Conservation (phyloP, 1,140 invertebrate genomes). For the Drosophila sucinea region DNA sequence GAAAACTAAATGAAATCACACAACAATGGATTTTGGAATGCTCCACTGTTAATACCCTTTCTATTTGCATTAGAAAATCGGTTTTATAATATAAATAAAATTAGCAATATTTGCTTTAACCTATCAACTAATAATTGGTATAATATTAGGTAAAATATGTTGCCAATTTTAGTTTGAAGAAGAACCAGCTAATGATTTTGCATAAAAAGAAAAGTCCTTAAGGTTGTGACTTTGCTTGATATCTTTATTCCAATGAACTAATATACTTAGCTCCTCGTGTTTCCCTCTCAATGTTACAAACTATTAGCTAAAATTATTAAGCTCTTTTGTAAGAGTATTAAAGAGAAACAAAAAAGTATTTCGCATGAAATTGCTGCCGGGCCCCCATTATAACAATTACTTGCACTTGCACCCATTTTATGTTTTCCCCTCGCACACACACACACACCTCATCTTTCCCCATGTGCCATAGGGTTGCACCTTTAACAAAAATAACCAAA, state of each 20-base stretch:
- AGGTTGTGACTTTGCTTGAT: too few species aligned
- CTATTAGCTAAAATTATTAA: not conserved
- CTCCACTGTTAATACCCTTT: not conserved
- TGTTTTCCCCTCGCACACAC: not conserved
- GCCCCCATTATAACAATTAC: slow-evolving; percentile 56
- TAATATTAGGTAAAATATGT: too few species aligned
- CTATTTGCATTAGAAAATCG: too few species aligned
- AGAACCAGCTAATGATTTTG: too few species aligned
- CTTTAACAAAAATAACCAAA: slow-evolving; percentile 25
- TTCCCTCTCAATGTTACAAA: not conserved
- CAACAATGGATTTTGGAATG: too few species aligned
- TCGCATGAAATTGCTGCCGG: slow-evolving; percentile 45
- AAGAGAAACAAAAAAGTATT: slow-evolving; percentile 16
- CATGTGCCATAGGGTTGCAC: slow-evolving; percentile 13
- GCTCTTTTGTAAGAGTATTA: not conserved
- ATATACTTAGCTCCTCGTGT: not conserved
- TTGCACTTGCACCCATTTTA: slow-evolving; percentile 41
- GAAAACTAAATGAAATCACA: slow-evolving; percentile 28
- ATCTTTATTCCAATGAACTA: not conserved
- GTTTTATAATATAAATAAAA: too few species aligned
- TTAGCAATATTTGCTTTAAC: too few species aligned
- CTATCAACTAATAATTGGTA: too few species aligned
- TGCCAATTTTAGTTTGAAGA: too few species aligned
- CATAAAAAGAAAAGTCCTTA: too few species aligned
- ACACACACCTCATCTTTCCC: not conserved